Evolutionary conservation across 2,113 vertebrate genomes (phyloP).

Genomic region (Tupaia tana): DNA sequence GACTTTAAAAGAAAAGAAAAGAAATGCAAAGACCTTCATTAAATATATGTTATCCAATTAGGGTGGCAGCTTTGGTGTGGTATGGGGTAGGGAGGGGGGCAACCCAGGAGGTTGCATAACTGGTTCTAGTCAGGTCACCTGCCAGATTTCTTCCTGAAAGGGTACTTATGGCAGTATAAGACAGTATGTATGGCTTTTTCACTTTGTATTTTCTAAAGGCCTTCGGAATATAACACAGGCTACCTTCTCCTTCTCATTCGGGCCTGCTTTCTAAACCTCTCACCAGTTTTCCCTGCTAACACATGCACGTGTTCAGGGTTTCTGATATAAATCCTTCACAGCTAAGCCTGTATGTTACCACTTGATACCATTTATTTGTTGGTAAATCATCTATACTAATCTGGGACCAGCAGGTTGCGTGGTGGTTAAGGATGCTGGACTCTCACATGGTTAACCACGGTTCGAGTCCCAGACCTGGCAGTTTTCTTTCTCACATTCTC

Average conservation of each 20-base stretch:
- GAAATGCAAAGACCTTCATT: background rate
- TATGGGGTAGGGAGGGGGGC: background rate
- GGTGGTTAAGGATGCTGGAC: too few species aligned
- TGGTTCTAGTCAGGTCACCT: background rate
- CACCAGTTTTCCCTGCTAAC: background rate
- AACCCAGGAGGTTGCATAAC: background rate
- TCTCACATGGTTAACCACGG: too few species aligned
- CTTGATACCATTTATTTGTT: background rate
- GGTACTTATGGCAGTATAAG: background rate
- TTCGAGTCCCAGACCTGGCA: too few species aligned
- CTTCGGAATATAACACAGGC: background rate
- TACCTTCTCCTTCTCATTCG: background rate
- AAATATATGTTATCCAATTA: background rate
- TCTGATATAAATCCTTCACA: background rate
- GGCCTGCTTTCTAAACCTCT: background rate
- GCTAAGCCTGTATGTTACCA: background rate
- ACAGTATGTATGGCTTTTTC: background rate
- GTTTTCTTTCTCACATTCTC: too few species aligned
- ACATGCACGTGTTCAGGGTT: background rate
- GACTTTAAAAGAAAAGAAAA: constrained; percentile 10
- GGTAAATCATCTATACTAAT: background rate
- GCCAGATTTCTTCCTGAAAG: background rate
- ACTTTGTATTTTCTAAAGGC: background rate
- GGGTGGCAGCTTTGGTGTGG: background rate
- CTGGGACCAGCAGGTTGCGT: too few species aligned